phyloP scores from a whole-genome alignment of 2,113 vertebrate genomes.

The Thalassoma bifasciatum region DNA sequence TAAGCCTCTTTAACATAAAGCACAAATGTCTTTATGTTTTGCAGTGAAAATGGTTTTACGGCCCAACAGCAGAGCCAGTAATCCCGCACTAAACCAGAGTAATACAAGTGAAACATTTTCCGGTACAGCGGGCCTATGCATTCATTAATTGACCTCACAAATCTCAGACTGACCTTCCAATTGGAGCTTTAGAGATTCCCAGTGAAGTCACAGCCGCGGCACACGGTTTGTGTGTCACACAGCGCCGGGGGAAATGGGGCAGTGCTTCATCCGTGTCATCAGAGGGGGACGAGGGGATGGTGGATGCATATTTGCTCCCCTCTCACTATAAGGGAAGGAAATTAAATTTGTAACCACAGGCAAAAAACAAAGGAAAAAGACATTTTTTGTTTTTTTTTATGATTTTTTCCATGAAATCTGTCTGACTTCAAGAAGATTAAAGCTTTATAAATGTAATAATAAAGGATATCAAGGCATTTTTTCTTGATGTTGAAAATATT shows the following conservation, averaged over 20 bases:
- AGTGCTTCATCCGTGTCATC: conserved; percentile 66
- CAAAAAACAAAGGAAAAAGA: conserved; percentile 6
- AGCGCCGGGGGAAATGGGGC: conserved; percentile 73
- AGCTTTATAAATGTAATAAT: neutral
- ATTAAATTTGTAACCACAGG: conserved; percentile 43
- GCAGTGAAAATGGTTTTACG: neutral
- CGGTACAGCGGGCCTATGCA: conserved; percentile 5
- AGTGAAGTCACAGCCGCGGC: conserved; percentile 39
- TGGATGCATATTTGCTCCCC: conserved; percentile 56
- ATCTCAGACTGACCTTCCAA: conserved; percentile 56
- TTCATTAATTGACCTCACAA: conserved; percentile 47
- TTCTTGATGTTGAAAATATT: neutral
- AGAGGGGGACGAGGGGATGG: conserved; percentile 43
- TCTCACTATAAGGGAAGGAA: conserved; percentile 42
- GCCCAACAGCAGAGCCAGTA: neutral
- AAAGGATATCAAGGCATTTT: neutral
- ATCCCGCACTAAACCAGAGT: neutral
- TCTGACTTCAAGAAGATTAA: neutral
- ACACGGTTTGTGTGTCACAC: conserved; percentile 67
- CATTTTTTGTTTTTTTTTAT: neutral
- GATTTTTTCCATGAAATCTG: neutral
- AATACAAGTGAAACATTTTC: conserved; percentile 26
- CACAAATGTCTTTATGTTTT: neutral
- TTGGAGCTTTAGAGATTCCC: conserved; percentile 56
- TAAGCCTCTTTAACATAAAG: neutral